phyloP scores from a whole-genome alignment of 2,113 vertebrate species.

The Embiotoca jacksoni region DNA sequence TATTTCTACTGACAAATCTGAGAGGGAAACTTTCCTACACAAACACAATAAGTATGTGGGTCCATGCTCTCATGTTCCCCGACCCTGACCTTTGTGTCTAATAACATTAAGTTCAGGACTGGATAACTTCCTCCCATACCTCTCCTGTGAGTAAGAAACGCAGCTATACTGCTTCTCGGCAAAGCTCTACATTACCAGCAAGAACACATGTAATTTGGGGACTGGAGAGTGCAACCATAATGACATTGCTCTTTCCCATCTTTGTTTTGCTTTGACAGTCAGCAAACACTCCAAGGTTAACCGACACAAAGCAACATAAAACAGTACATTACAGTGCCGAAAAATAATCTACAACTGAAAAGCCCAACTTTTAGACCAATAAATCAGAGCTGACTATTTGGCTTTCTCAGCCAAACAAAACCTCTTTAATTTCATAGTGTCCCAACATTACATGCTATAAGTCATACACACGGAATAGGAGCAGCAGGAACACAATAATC shows the following conservation, averaged over 20 bases:
- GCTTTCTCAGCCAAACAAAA: not conserved
- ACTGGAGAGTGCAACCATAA: conserved; percentile 13
- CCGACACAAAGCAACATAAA: not conserved
- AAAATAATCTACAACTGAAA: not conserved
- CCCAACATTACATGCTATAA: not conserved
- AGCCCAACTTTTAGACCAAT: not conserved
- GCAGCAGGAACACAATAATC: not conserved
- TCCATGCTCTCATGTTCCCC: conserved; percentile 24
- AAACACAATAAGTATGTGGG: conserved; percentile 25
- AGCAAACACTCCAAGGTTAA: not conserved
- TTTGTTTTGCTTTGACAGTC: conserved; percentile 12
- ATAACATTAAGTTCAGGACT: conserved; percentile 48
- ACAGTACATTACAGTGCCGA: not conserved
- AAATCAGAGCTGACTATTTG: conserved; percentile 1
- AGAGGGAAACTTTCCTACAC: conserved; percentile 6
- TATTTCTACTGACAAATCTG: not conserved
- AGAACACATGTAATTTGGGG: too few species aligned
- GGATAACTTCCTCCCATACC: conserved; percentile 60
- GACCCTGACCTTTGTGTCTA: conserved; percentile 43
- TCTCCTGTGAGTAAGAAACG: conserved; percentile 27
- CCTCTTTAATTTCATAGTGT: not conserved
- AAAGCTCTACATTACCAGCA: not conserved
- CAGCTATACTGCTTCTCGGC: conserved; percentile 13
- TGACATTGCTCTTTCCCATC: conserved; percentile 17
- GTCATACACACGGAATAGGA: not conserved